These are phyloP conservation scores for Marmota monax DNA, from an alignment of 2,113 vertebrate species.

Conservation along the genomic window DNA sequence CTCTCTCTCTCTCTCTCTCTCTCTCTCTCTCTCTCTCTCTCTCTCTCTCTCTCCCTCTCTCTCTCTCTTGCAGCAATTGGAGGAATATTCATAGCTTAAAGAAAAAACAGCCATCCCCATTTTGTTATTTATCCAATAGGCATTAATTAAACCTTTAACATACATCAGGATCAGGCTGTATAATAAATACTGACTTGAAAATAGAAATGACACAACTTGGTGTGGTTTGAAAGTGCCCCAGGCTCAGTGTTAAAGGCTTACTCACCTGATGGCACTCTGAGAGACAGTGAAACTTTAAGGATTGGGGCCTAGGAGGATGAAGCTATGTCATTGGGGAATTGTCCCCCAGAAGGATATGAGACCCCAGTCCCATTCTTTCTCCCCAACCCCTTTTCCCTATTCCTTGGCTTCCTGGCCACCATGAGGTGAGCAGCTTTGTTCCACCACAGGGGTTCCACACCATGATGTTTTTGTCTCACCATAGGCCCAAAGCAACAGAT, in stretches of 20 bases:
- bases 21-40: too few species aligned
- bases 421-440: neutral
- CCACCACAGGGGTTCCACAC: neutral
- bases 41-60: too few species aligned
- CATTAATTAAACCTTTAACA: neutral
- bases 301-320: too few species aligned
- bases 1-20: neutral
- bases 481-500: neutral
- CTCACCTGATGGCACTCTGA: too few species aligned
- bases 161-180: neutral
- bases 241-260: neutral
- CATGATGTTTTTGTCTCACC: neutral
- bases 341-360: too few species aligned
- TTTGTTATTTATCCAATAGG: neutral
- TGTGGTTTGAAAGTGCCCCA: neutral
- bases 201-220: neutral
- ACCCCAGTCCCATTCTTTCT: neutral
- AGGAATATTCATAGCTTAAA: neutral
- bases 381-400: neutral
- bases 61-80: neutral
- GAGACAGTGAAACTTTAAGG: neutral
- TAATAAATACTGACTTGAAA: neutral
- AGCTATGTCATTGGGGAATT: neutral
- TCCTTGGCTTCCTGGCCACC: neutral
- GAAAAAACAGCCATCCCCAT: neutral